Evolutionary conservation across 1,140 invertebrate species (phyloP).

Genomic region (Bombus huntii): DNA sequence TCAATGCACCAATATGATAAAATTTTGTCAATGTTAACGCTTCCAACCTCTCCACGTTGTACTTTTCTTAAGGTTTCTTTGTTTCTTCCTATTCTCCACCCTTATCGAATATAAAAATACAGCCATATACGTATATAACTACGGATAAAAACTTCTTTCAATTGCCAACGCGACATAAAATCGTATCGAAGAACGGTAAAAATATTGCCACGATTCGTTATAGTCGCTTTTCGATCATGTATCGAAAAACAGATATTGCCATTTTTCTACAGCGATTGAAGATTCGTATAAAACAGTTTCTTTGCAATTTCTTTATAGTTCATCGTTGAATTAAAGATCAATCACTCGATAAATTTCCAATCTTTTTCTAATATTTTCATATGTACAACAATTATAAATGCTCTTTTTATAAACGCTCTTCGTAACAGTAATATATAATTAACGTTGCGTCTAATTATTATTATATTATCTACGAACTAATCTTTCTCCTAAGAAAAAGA

Average conservation of each 20-base stretch:
- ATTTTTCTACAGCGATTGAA: not conserved
- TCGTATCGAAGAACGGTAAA: not conserved
- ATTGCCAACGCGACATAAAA: not conserved
- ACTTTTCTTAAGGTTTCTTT: conserved; percentile 4
- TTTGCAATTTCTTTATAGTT: not conserved
- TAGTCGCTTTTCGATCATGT: not conserved
- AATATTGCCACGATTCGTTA: conserved; percentile 27
- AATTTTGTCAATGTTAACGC: conserved; percentile 5
- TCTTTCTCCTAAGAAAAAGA: not conserved
- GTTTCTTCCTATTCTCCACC: too few relatives aligned
- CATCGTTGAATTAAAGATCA: not conserved
- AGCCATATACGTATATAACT: not conserved
- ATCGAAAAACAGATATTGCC: too few relatives aligned
- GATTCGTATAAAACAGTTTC: not conserved
- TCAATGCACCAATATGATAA: not conserved
- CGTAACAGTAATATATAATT: not conserved
- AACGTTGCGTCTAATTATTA: not conserved
- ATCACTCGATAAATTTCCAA: not conserved
- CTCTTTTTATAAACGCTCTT: not conserved
- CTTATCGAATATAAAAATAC: not conserved
- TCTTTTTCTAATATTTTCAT: not conserved
- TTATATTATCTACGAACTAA: not conserved
- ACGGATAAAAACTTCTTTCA: not conserved
- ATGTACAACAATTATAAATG: conserved; percentile 19
- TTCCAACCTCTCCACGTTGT: conserved; percentile 10